A percentile compares a stretch with the other conserved stretches of the same genome.
Evolutionary conservation across 2,113 vertebrate genomes (phyloP).

Genomic region (Zonotrichia leucophrys): DNA sequence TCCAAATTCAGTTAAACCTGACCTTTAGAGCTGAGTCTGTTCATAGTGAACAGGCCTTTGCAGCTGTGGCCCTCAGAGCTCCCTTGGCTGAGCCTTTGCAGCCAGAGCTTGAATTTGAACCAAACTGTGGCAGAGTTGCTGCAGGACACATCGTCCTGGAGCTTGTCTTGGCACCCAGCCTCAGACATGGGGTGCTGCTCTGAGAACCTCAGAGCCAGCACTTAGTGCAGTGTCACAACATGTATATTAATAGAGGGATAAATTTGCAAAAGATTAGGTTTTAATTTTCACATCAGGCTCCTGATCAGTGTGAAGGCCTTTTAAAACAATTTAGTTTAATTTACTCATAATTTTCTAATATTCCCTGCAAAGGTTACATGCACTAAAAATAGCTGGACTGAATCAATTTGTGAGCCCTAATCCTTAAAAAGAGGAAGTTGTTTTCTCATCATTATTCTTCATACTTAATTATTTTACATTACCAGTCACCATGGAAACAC

Average conservation of each 20-base stretch:
- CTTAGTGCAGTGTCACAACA: not conserved
- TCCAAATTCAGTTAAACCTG: not conserved
- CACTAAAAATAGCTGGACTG: conserved; percentile 71
- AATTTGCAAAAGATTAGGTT: conserved; percentile 3
- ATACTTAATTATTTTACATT: conserved; percentile 76
- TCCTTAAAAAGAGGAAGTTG: conserved; percentile 75
- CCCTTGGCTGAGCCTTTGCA: not conserved
- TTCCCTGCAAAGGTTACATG: conserved; percentile 50
- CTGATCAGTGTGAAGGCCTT: conserved; percentile 49
- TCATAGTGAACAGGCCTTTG: not conserved
- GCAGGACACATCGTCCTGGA: not conserved
- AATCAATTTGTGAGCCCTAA: conserved; percentile 72
- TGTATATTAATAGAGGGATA: not conserved
- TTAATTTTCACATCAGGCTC: conserved; percentile 44
- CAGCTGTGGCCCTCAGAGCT: not conserved
- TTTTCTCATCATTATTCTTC: conserved; percentile 76
- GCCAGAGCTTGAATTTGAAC: not conserved
- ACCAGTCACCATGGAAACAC: conserved; percentile 73
- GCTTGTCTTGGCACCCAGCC: not conserved
- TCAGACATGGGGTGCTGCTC: not conserved
- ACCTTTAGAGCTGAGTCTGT: not conserved
- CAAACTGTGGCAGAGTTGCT: accelerated
- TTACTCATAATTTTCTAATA: conserved; percentile 63
- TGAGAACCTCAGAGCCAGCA: not conserved
- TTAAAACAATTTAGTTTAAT: conserved; percentile 57